Evolutionary conservation across 2,888 invertebrate species (phyloP).

Genomic region (Galeruca laticollis): DNA sequence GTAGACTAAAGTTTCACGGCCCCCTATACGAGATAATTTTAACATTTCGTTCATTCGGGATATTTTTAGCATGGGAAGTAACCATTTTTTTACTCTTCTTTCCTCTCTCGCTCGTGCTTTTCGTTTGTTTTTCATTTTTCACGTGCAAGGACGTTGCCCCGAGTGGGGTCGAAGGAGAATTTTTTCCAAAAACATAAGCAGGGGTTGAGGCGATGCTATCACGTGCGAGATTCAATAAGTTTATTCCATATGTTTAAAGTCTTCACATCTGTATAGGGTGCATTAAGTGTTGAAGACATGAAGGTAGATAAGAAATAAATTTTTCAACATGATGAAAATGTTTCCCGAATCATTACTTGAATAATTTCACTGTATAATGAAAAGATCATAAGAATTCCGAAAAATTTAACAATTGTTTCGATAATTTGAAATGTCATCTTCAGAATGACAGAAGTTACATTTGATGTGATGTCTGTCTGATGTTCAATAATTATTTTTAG

Average conservation of each 20-base stretch:
- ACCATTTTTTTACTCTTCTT: slow-evolving; percentile 56
- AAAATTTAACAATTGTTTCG: too few species aligned
- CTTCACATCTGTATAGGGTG: neutral
- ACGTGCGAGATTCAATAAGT: neutral
- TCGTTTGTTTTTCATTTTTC: slow-evolving; percentile 46
- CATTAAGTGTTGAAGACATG: neutral
- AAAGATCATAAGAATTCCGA: too few species aligned
- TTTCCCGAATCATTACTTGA: too few species aligned
- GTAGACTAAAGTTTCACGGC: slow-evolving; percentile 42
- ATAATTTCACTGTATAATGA: too few species aligned
- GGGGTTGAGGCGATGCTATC: slow-evolving; percentile 1
- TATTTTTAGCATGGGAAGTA: slow-evolving; percentile 64
- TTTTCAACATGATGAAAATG: neutral
- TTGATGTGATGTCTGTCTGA: too few species aligned
- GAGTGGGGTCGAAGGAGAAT: slow-evolving; percentile 24
- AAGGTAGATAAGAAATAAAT: neutral
- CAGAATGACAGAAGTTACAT: too few species aligned
- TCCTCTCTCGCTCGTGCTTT: slow-evolving; percentile 39
- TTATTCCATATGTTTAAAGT: neutral
- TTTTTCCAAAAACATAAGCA: neutral
- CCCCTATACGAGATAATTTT: slow-evolving; percentile 58
- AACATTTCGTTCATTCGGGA: slow-evolving; percentile 60
- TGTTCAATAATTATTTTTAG: too few species aligned
- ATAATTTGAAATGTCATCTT: too few species aligned
- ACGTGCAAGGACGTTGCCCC: slow-evolving; percentile 30